Conservation (phyloP, 1,140 invertebrate genomes). For the Bombus difficillimus region DNA sequence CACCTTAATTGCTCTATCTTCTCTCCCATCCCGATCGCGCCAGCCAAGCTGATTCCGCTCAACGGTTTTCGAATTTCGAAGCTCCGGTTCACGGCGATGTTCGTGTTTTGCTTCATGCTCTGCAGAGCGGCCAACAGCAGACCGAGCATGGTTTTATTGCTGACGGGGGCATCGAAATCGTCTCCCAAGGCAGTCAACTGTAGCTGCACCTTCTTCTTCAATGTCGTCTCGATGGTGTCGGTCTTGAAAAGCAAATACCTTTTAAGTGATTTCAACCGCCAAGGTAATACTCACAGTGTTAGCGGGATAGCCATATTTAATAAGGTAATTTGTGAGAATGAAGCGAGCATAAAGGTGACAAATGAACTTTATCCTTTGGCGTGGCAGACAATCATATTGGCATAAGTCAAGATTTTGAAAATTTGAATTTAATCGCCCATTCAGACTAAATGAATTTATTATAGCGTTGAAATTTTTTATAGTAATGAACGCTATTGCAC, state of each 20-base stretch:
- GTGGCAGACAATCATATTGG: too few species aligned
- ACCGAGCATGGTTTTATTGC: slow-evolving; percentile 88
- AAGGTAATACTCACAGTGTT: not conserved
- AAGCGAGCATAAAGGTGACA: not conserved
- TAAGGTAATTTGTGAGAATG: not conserved
- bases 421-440: not conserved
- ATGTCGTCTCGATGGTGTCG: slow-evolving; percentile 83
- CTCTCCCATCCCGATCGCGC: slow-evolving; percentile 81
- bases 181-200: slow-evolving; percentile 88
- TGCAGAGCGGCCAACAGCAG: slow-evolving; percentile 86
- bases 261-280: not conserved
- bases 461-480: not conserved
- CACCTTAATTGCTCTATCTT: slow-evolving; percentile 87
- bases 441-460: too few species aligned
- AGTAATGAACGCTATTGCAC: too few species aligned
- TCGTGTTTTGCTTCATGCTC: slow-evolving; percentile 87
- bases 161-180: slow-evolving; percentile 88
- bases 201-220: slow-evolving; percentile 86
- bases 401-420: not conserved
- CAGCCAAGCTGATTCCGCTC: slow-evolving; percentile 86
- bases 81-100: slow-evolving; percentile 87
- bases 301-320: not conserved
- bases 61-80: slow-evolving; percentile 89
- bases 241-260: slow-evolving; percentile 74
- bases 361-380: not conserved